Evolutionary conservation across 30 jellyfish, hydroid and myxozoan genomes (phyloP).

Genomic region (Nemopilema nomurai): DNA sequence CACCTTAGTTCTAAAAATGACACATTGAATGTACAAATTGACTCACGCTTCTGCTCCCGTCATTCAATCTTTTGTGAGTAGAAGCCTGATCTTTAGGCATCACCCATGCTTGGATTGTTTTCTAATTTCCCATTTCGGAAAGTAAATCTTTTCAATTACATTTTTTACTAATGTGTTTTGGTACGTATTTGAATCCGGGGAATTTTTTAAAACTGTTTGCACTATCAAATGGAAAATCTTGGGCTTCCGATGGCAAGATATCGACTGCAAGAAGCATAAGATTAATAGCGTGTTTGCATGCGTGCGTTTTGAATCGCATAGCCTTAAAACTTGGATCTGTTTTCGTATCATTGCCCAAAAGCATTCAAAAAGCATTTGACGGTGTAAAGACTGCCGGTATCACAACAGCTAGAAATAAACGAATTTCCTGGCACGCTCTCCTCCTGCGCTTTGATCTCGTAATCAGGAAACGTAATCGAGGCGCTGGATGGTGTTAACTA

Average conservation of each 20-base stretch:
- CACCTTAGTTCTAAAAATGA: background rate
- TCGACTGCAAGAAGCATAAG: background rate
- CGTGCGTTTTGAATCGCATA: background rate
- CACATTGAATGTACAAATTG: background rate
- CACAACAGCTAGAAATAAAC: background rate
- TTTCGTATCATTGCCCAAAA: background rate
- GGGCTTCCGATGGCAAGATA: no score
- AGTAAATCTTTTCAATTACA: background rate
- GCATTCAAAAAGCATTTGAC: background rate
- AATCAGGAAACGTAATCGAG: conserved; percentile 15
- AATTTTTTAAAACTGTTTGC: background rate
- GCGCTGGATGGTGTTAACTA: conserved; percentile 14
- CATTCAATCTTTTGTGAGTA: background rate
- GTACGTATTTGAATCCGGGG: background rate
- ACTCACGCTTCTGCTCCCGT: background rate
- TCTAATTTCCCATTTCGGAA: background rate
- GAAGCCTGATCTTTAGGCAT: background rate
- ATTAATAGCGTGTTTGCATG: background rate
- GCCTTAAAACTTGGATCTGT: background rate
- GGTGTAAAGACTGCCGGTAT: conserved; percentile 12
- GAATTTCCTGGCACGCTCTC: conserved; percentile 19
- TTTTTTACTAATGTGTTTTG: background rate
- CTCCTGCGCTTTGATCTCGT: conserved; percentile 12
- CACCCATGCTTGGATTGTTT: background rate
- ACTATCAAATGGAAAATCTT: background rate